Evolutionary conservation across 2,113 vertebrate genomes (phyloP), one percentile per base, ranked within the genome.

Genomic region (Himantopus leucocephalus): DNA sequence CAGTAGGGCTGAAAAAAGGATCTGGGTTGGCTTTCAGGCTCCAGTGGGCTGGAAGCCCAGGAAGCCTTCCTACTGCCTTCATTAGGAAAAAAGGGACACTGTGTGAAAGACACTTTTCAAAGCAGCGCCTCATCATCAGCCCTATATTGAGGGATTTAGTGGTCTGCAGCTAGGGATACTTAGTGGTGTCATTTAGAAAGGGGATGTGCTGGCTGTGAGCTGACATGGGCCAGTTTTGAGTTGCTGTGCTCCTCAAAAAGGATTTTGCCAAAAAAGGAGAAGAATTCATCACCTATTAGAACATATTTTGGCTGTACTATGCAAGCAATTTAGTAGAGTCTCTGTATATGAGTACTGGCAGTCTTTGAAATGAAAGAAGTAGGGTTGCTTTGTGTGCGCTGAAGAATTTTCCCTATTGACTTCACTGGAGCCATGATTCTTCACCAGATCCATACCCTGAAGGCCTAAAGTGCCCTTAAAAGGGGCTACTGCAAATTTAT

Each of bases 201-300:
- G 10, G 30, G 12, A 34, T 64, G 13, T 24, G 17, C 39, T 58
- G 29, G 23, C 47, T 87, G 35, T 67, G 47, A 55, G 35, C 50
- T 60, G 78, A 32, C 76, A 81, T 0, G 1, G 53, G 35, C 24
- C 67, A 58, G 26, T 77, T 85, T 37, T 30, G 43, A 72, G 53
- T 48, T 94, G 66, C 43, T 82, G 14, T 71, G 71, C 22, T 85
- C n/a, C 39, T 74, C 67, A 34, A 29, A 95, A 85, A 16, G 29
- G 43, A 78, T 71, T 79, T 84, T 88, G 35, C 87, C 43, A 94
- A 92, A 92, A 86, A 96, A 96, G 88, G 70, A 92, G 80, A 94
- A 72, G 43, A 73, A 94, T 88, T 93, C 71, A 55, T 71, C 47
- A 91, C 81, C 63, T 88, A 64, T 91, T 91, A 76, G 59, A 92